These are phyloP conservation scores for Eonycteris spelaea DNA, from an alignment of 2,113 vertebrate genomes.

Conservation along the genomic window DNA sequence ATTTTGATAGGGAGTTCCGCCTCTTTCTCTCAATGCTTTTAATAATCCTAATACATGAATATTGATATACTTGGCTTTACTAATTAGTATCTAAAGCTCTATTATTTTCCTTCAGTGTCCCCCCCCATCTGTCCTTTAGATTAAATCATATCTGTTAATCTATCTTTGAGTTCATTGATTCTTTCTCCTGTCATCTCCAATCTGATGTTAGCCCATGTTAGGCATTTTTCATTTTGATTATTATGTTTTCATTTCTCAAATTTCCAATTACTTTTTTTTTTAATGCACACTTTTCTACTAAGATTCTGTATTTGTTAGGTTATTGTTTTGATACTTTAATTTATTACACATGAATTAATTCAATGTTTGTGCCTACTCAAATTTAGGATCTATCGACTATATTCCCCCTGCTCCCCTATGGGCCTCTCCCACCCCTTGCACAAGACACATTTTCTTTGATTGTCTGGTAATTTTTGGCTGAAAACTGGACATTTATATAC, in stretches of 20 bases:
- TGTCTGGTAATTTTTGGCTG: neutral
- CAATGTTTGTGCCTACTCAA: neutral
- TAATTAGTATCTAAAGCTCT: neutral
- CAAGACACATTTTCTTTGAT: neutral
- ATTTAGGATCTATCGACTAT: neutral
- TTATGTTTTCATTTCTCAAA: neutral
- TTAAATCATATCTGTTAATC: neutral
- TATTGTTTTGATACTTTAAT: neutral
- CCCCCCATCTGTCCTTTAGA: neutral
- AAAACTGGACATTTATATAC: neutral
- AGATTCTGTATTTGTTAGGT: neutral
- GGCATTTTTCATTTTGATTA: neutral
- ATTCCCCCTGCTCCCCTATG: neutral
- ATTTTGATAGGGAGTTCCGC: neutral
- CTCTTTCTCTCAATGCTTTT: neutral
- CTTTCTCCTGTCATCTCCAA: neutral
- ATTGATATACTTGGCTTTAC: neutral
- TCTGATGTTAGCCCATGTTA: neutral
- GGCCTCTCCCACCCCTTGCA: rapidly evolving
- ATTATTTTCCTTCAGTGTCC: neutral
- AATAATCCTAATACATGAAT: neutral
- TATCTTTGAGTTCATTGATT: neutral
- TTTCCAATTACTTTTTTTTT: neutral
- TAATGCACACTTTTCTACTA: neutral
- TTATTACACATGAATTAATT: neutral